Percentiles rank a stretch among this genome's conserved stretches.
Evolutionary conservation across 2,888 invertebrate genomes (phyloP).

Genomic region (Eupithecia exiguata): DNA sequence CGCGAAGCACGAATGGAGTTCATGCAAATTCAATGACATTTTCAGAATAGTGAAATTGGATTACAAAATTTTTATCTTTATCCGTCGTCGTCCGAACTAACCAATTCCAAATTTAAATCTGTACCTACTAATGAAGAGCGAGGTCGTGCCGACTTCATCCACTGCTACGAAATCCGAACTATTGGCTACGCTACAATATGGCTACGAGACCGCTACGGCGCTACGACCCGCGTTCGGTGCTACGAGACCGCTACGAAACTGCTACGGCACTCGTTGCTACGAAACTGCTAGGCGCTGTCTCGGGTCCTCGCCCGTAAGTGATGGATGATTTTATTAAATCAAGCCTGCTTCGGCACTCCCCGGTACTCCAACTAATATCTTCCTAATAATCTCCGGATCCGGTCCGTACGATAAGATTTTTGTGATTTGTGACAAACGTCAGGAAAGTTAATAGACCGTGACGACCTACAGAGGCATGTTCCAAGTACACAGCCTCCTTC

Average conservation of each 20-base stretch:
- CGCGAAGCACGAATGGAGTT: neutral
- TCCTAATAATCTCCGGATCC: neutral
- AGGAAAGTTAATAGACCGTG: neutral
- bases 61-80: neutral
- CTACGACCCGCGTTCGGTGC: neutral
- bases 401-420: neutral
- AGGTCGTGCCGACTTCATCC: neutral
- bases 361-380: neutral
- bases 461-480: neutral
- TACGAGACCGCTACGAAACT: slow-evolving; percentile 11
- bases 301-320: neutral
- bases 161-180: neutral
- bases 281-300: slow-evolving; percentile 9
- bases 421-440: neutral
- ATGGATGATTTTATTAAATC: neutral
- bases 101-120: neutral
- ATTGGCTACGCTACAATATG: neutral
- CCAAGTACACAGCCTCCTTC: neutral
- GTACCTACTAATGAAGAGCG: neutral
- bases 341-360: neutral
- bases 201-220: neutral
- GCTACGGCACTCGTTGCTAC: slow-evolving; percentile 3
- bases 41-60: neutral
- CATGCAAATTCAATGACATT: neutral
- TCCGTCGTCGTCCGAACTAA: neutral